A percentile compares a stretch with the other conserved stretches of the same genome.
These are phyloP conservation scores for Chaenogobius annularis DNA, from an alignment of 2,113 vertebrate genomes.

Conservation along the genomic window DNA sequence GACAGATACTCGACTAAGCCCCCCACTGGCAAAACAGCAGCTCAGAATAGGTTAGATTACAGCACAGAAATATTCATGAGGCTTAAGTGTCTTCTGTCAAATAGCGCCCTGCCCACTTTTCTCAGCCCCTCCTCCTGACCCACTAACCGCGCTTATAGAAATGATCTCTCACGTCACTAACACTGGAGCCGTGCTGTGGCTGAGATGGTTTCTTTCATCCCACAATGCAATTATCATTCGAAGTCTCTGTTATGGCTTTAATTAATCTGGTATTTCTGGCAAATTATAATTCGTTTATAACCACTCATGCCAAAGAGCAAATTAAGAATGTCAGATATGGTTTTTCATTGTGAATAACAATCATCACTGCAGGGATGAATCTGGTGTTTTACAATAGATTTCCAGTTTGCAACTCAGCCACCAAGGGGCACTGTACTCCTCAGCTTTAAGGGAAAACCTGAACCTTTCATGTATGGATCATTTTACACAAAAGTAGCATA, in stretches of 20 bases:
- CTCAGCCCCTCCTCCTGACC: constrained; percentile 44
- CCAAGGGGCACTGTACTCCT: constrained; percentile 56
- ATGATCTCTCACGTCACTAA: constrained; percentile 48
- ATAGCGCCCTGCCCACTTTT: constrained; percentile 28
- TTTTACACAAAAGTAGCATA: neutral
- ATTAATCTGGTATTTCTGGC: neutral
- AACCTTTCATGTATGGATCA: constrained; percentile 13
- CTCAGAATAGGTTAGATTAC: constrained; percentile 45
- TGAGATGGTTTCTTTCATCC: constrained; percentile 26
- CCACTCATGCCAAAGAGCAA: neutral
- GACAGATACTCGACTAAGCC: constrained; percentile 26
- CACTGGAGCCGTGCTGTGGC: constrained; percentile 31
- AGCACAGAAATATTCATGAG: constrained; percentile 42
- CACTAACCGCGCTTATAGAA: constrained; percentile 50
- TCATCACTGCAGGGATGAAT: constrained; percentile 26
- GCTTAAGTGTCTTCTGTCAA: constrained; percentile 39
- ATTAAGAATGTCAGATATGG: constrained; percentile 9
- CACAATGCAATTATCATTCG: constrained; percentile 27
- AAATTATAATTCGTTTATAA: neutral
- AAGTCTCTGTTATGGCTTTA: neutral
- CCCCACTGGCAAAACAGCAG: constrained; percentile 31
- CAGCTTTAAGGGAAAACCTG: constrained; percentile 10
- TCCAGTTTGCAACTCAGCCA: constrained; percentile 26
- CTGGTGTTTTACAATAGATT: constrained; percentile 9
- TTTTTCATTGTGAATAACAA: constrained; percentile 14